phyloP scores from a whole-genome alignment of 35 echinoderm and acorn worm genomes.

The Hemicentrotus pulcherrimus region DNA sequence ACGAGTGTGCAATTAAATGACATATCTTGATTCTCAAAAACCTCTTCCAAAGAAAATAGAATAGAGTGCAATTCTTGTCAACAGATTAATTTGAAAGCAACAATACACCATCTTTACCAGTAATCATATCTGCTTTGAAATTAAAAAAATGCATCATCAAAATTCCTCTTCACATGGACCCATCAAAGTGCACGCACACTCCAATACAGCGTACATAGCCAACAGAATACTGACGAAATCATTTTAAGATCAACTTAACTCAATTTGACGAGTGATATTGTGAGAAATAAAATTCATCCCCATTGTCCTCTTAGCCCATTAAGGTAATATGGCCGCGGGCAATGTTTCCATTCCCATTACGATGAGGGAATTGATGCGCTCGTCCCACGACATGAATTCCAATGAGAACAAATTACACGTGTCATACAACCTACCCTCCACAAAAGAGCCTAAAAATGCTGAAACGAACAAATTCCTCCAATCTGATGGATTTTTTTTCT shows the following conservation, averaged over 20 bases:
- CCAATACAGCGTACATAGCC: neutral
- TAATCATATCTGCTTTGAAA: too few species aligned
- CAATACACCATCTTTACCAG: too few species aligned
- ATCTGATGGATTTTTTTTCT: neutral
- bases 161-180: neutral
- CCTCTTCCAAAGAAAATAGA: too few species aligned
- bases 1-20: neutral
- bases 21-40: neutral
- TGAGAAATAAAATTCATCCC: neutral
- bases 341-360: constrained; percentile 11
- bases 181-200: neutral
- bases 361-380: neutral
- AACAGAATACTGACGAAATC: neutral
- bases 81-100: too few species aligned
- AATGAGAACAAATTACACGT: neutral
- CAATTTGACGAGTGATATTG: neutral
- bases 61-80: too few species aligned
- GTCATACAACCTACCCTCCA: neutral
- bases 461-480: neutral
- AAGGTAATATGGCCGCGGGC: neutral
- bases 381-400: neutral
- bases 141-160: neutral
- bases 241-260: neutral
- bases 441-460: neutral
- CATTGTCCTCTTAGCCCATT: neutral